These are phyloP conservation scores for Chloebia gouldiae DNA, from an alignment of 2,113 vertebrate species.

Conservation along the genomic window DNA sequence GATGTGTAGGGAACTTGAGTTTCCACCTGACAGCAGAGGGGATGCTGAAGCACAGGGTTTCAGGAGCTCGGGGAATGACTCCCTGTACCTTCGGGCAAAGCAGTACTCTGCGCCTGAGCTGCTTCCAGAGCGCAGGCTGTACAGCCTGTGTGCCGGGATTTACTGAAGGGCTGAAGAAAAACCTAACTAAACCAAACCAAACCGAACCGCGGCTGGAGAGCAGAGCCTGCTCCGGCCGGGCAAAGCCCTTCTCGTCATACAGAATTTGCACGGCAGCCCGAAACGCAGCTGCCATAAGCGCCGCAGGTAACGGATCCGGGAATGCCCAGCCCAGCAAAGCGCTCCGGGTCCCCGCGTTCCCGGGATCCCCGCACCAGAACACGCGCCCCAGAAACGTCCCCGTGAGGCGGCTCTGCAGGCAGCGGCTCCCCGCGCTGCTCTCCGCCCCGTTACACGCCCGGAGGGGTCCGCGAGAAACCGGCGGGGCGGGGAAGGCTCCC, in stretches of 20 bases:
- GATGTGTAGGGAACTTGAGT: fast-evolving
- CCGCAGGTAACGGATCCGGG: fast-evolving
- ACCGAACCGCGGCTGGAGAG: fast-evolving
- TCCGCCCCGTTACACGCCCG: neutral
- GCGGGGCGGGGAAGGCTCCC: neutral
- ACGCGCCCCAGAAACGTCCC: neutral
- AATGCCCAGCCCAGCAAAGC: neutral
- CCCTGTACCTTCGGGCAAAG: neutral
- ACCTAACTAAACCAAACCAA: too few relatives aligned
- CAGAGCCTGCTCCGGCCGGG: neutral
- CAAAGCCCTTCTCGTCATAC: neutral
- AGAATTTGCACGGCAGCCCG: fast-evolving
- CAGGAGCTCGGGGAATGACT: neutral
- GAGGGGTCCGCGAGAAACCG: neutral
- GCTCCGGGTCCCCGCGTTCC: fast-evolving
- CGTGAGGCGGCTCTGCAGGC: neutral
- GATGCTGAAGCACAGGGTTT: neutral
- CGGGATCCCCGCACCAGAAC: fast-evolving
- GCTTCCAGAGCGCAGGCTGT: neutral
- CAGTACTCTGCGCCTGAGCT: neutral
- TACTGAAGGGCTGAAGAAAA: neutral
- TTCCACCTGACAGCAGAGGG: fast-evolving
- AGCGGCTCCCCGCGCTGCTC: neutral
- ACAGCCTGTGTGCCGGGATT: neutral
- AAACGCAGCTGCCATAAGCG: neutral